phyloP scores from a whole-genome alignment of 2,888 invertebrate species.

The Leucophora obtusa region DNA sequence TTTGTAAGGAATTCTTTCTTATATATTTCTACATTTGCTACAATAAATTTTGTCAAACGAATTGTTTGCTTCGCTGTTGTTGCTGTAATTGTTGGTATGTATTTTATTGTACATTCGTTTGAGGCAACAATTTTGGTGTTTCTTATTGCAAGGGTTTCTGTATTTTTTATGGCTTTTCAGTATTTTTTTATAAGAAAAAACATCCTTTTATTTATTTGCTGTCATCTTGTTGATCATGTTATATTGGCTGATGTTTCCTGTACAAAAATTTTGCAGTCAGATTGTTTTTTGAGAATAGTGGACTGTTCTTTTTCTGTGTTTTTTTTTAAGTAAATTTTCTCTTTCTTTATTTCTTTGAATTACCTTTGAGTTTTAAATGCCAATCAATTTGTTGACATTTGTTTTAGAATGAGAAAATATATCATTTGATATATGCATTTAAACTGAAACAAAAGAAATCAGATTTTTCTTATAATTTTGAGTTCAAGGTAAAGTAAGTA shows the following conservation, averaged over 20 bases:
- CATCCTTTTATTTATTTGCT: constrained; percentile 61
- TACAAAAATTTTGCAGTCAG: constrained; percentile 6
- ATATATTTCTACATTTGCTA: constrained; percentile 62
- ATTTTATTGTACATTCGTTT: constrained; percentile 47
- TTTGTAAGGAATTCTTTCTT: constrained; percentile 51
- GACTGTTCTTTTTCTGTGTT: constrained; percentile 10
- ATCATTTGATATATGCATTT: constrained; percentile 7
- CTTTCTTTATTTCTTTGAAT: background rate
- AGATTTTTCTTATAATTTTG: background rate
- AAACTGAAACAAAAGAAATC: background rate
- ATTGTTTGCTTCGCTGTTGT: constrained; percentile 60
- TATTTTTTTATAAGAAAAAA: constrained; percentile 35
- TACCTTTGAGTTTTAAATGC: constrained; percentile 41
- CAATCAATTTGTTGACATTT: constrained; percentile 60
- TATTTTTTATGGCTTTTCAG: constrained; percentile 1
- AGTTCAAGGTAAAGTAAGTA: constrained; percentile 1
- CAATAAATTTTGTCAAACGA: constrained; percentile 69
- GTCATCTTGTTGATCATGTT: constrained; percentile 57
- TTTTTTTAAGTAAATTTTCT: constrained; percentile 9
- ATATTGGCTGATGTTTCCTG: constrained; percentile 58
- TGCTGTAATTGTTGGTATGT: constrained; percentile 35
- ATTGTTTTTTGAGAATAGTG: background rate
- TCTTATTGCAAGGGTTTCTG: constrained; percentile 25
- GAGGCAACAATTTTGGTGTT: constrained; percentile 34
- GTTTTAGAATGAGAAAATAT: background rate